These are phyloP conservation scores for Heterodera schachtii DNA, from an alignment of 1,140 invertebrate species.

Conservation along the genomic window DNA sequence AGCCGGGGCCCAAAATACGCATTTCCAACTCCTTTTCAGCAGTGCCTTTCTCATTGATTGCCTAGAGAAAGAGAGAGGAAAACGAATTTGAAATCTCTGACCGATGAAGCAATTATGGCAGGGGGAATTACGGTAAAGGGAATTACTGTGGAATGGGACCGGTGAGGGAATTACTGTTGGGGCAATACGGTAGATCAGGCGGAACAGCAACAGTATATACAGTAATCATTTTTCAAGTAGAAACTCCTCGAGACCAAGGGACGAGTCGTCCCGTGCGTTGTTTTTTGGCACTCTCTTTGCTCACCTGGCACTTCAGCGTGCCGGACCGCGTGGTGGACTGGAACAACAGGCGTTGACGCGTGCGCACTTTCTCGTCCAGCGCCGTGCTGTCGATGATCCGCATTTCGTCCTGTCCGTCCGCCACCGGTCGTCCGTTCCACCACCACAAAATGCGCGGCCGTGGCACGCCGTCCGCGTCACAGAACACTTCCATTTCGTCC, in stretches of 20 bases:
- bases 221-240: no score
- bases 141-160: no score
- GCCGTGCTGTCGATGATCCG: slow-evolving; percentile 60
- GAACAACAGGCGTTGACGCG: slow-evolving; percentile 57
- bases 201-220: no score
- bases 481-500: slow-evolving; percentile 56
- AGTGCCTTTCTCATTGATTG: slow-evolving; percentile 57
- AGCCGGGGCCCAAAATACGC: slow-evolving; percentile 61
- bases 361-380: slow-evolving; percentile 54
- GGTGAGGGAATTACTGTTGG: no score
- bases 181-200: no score
- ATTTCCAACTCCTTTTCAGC: slow-evolving; percentile 58
- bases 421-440: slow-evolving; percentile 57
- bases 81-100: background rate
- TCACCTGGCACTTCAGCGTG: slow-evolving; percentile 50
- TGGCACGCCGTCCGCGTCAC: slow-evolving; percentile 61
- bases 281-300: background rate
- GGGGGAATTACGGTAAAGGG: no score
- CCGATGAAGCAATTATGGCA: no score
- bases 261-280: no score
- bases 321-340: slow-evolving; percentile 59
- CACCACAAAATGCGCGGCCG: slow-evolving; percentile 64
- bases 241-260: no score
- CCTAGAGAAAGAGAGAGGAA: slow-evolving; percentile 22
- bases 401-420: slow-evolving; percentile 63